Evolutionary conservation across 2,113 vertebrate genomes (phyloP), one percentile per base, ranked within the genome.

Genomic region (Atherinomorus stipes): DNA sequence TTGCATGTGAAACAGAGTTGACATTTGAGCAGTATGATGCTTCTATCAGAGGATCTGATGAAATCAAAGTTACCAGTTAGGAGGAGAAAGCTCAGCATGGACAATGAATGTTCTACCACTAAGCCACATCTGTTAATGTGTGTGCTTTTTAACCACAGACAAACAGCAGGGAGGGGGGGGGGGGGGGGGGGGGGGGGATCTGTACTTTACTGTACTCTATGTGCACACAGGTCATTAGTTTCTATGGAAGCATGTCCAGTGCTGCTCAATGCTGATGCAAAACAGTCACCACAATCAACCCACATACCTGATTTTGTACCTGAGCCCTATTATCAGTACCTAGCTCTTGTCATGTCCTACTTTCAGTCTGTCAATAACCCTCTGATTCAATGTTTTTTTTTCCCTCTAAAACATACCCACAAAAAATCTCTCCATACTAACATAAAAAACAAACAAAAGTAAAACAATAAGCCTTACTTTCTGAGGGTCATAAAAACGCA

Each of bases 221-320:
- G 1, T 26, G 49, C 6, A 22, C 21, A 42, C 12, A 63, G 21
- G 50, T 22, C 38, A 56, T 69, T 53, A 23, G 72, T 74, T 81
- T 61, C 64, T 82, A 60, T 80, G 44, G 69, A 42, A 45, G 40
- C 47, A 21, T 3, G 21, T 64, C 11, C 2, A 49, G 57, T 52
- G 47, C 42, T 10, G 3, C 34, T 67, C 34, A 2, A 31, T 71
- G 21, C 18, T 49, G 51, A 64, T 2, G 19, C 40, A 61, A 23
- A 64, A n/a, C 45, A 23, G 58, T 59, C 22, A 64, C 54, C 57
- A 49, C 18, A 26, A 59, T 58, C 34, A 51, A 51, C 51, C 31
- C 7, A 45, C 6, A 22, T 19, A 5, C 51, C 34, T 26, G 10
- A 64, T 69, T 67, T 60, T 61, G 12, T 40, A 62, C 26, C 61